phyloP scores from a whole-genome alignment of 2,797 vertebrate genomes.

The Hapalemur alaotrensis region DNA sequence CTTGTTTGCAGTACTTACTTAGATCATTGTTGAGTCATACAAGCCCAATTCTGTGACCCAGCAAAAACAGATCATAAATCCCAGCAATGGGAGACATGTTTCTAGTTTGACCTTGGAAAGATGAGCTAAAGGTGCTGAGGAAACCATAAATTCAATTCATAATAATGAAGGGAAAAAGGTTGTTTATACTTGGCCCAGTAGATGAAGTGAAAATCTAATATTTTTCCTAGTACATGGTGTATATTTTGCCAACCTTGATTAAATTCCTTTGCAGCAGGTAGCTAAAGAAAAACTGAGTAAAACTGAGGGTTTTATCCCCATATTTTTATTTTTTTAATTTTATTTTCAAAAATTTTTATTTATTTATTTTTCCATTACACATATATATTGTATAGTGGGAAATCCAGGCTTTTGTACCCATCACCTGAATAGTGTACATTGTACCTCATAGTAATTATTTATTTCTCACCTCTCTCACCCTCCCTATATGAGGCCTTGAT shows the following conservation, averaged over 20 bases:
- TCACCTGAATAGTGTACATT: neutral
- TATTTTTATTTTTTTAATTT: neutral
- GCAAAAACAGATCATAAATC: conserved; percentile 21
- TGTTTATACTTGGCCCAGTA: conserved; percentile 17
- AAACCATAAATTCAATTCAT: conserved; percentile 42
- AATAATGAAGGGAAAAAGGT: conserved; percentile 36
- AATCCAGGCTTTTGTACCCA: neutral
- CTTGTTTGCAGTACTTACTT: neutral
- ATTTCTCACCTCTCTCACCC: neutral
- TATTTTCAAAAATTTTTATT: neutral
- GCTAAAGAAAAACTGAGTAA: conserved; percentile 16
- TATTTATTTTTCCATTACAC: neutral
- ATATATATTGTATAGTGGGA: neutral
- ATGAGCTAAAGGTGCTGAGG: conserved; percentile 27
- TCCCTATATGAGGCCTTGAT: neutral
- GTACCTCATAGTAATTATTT: neutral
- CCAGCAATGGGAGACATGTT: neutral
- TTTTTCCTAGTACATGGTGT: neutral
- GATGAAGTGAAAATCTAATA: conserved; percentile 38
- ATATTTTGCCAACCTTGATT: conserved; percentile 43
- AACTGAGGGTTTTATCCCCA: neutral
- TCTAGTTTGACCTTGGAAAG: conserved; percentile 47
- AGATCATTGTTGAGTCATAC: conserved; percentile 14
- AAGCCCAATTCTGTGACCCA: conserved; percentile 35
- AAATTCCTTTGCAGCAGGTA: conserved; percentile 39